phyloP scores from a whole-genome alignment of 2,888 invertebrate species.

The Zhengitettix transpicula region DNA sequence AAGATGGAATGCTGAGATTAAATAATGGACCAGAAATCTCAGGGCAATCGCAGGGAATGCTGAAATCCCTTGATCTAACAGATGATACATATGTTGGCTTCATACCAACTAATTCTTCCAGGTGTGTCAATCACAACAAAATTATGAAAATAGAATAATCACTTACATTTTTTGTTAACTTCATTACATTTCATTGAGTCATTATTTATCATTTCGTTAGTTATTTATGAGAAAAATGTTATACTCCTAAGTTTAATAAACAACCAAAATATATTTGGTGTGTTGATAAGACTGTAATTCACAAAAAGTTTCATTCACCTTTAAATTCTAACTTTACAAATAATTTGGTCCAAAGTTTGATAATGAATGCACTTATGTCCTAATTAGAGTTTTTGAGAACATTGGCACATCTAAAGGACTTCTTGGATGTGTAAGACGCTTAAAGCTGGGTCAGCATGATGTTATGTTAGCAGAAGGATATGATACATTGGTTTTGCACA shows the following conservation, averaged over 20 bases:
- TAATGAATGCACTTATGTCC: background rate
- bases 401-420: background rate
- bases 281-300: no score
- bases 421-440: background rate
- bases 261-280: no score
- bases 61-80: conserved; percentile 63
- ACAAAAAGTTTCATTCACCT: no score
- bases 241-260: no score
- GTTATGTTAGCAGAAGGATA: conserved; percentile 18
- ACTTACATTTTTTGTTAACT: no score
- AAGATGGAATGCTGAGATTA: conserved; percentile 64
- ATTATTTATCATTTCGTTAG: no score
- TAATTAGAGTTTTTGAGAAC: conserved; percentile 16
- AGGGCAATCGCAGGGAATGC: conserved; percentile 59
- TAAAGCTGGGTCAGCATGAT: background rate
- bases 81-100: conserved; percentile 67
- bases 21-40: conserved; percentile 63
- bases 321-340: no score
- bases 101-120: conserved; percentile 55
- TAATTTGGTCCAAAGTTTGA: no score
- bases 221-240: no score
- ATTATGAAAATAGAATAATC: no score
- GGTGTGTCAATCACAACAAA: conserved; percentile 32
- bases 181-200: no score
- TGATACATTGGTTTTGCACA: conserved; percentile 2